These are phyloP conservation scores for Leptura quadrifasciata DNA, from an alignment of 2,888 invertebrate species.

Conservation along the genomic window DNA sequence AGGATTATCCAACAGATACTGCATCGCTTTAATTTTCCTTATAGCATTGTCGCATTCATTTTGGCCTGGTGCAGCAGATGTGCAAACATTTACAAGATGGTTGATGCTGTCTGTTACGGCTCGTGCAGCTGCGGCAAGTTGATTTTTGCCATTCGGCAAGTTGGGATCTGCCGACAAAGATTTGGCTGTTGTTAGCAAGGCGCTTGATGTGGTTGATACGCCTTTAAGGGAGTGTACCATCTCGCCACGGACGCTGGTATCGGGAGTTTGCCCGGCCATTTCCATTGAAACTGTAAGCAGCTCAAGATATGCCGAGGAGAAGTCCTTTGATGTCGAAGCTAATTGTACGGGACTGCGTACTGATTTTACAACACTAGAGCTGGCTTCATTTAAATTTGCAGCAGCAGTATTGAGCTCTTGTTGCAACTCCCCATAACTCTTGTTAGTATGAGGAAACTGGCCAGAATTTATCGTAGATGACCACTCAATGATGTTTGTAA, in stretches of 20 bases:
- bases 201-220: slow-evolving; percentile 91
- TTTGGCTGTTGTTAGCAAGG: slow-evolving; percentile 90
- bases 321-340: slow-evolving; percentile 85
- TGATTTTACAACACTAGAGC: slow-evolving; percentile 87
- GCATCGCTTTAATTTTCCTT: slow-evolving; percentile 90
- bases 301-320: slow-evolving; percentile 86
- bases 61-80: slow-evolving; percentile 93
- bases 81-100: slow-evolving; percentile 89
- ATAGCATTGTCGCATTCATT: slow-evolving; percentile 98
- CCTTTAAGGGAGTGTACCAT: slow-evolving; percentile 92
- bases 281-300: slow-evolving; percentile 88
- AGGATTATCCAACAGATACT: slow-evolving; percentile 88
- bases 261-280: slow-evolving; percentile 89
- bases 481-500: slow-evolving; percentile 87
- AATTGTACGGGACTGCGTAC: slow-evolving; percentile 83
- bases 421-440: slow-evolving; percentile 88
- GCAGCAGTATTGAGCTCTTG: slow-evolving; percentile 90
- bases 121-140: slow-evolving; percentile 90
- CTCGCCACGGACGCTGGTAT: slow-evolving; percentile 80
- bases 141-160: slow-evolving; percentile 93
- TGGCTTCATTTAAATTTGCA: slow-evolving; percentile 87
- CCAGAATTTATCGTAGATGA: slow-evolving; percentile 83
- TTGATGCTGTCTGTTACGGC: slow-evolving; percentile 96
- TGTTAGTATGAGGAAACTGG: slow-evolving; percentile 85
- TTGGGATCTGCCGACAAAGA: slow-evolving; percentile 92